phyloP scores from a whole-genome alignment of 1,140 invertebrate species.

The Chionoecetes opilio region DNA sequence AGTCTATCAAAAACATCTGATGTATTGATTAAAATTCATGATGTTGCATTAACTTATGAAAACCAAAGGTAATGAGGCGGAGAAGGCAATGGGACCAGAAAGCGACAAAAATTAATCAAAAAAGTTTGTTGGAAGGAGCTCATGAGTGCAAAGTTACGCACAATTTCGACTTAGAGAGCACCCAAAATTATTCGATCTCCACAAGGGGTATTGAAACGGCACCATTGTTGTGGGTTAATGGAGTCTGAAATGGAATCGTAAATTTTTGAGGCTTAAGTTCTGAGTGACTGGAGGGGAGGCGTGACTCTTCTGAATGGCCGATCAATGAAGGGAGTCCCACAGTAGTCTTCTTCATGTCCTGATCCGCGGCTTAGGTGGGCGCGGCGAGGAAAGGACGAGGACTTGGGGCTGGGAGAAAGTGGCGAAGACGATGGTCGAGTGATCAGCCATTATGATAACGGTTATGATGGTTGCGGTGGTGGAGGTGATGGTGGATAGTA shows the following conservation, averaged over 20 bases:
- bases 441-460: background rate
- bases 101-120: conserved; percentile 8
- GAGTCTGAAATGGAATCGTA: background rate
- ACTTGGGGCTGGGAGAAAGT: background rate
- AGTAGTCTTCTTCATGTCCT: background rate
- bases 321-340: background rate
- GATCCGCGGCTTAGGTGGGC: background rate
- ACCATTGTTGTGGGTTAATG: conserved; percentile 20
- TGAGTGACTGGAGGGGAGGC: background rate
- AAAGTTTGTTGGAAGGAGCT: background rate
- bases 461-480: background rate
- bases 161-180: background rate
- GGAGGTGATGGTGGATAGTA: background rate
- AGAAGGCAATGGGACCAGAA: background rate
- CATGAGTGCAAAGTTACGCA: conserved; percentile 2
- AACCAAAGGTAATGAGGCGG: too few species aligned
- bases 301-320: background rate
- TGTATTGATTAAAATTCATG: too few species aligned
- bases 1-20: too few species aligned
- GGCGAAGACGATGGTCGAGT: background rate
- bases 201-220: background rate
- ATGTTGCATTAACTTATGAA: too few species aligned
- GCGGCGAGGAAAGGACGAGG: background rate
- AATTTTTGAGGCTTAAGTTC: conserved; percentile 9
- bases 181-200: background rate